These are phyloP conservation scores for Toxotes jaculatrix DNA, from an alignment of 2,113 vertebrate genomes.

Conservation along the genomic window DNA sequence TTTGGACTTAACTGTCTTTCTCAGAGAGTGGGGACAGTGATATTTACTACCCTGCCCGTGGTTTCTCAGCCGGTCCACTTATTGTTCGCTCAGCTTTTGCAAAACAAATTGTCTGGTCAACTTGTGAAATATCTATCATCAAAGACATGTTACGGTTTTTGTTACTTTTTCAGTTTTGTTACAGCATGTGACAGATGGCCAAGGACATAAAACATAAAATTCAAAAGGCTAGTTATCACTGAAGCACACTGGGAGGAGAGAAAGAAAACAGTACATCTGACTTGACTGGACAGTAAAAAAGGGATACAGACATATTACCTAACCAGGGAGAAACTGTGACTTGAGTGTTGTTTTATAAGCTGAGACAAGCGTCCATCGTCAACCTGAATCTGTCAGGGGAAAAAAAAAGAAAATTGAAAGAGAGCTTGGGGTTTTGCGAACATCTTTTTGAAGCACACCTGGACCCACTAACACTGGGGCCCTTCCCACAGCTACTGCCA, in stretches of 20 bases:
- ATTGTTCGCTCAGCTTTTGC: too few species aligned
- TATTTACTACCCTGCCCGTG: too few species aligned
- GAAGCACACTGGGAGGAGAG: background rate
- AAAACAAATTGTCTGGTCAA: too few species aligned
- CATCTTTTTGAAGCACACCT: conserved; percentile 61
- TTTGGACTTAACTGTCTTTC: too few species aligned
- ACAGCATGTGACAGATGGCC: too few species aligned
- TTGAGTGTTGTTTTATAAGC: background rate
- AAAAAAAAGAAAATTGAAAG: background rate
- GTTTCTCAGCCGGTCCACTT: too few species aligned
- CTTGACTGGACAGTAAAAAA: background rate
- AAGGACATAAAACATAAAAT: background rate
- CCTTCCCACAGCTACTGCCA: conserved; percentile 2
- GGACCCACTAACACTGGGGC: conserved; percentile 7
- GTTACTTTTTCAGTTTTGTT: background rate
- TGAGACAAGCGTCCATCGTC: background rate
- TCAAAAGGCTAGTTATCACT: background rate
- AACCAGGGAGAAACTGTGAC: background rate
- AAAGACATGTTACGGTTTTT: too few species aligned
- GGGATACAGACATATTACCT: background rate
- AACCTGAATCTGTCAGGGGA: conserved; percentile 5
- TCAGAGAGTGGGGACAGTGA: too few species aligned
- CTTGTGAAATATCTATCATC: too few species aligned
- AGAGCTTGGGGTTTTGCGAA: background rate
- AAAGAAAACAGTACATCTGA: background rate